Base-by-base conservation (phyloP, 2,888 invertebrate species). In the Holacanthella duospinosa region DNA sequence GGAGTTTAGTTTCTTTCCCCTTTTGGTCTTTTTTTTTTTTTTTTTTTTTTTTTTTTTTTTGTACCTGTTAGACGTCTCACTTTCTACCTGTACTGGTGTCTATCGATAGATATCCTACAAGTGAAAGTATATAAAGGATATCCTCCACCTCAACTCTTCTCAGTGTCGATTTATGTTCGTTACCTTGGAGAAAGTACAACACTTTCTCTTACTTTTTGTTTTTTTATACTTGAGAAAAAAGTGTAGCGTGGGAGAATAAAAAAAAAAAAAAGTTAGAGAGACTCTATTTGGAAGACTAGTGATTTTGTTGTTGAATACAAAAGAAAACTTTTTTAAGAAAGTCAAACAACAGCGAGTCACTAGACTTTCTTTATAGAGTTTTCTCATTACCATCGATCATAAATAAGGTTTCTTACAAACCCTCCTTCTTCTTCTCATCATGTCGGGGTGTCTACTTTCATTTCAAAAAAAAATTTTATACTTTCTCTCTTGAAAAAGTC, bases 281-380 rank as follows among this genome's bases (percentile, higher is more conserved):
- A 21, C 48, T n/a, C 48, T 48, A 48, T 48, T 48, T 48, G 48
- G 48, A 48, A 48, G 48, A 48, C 48, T 48, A 48, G 48, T 48
- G 48, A 48, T 48, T 48, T 48, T 48, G 48, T 48, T 48, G 48
- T 48, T 48, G 48, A 21, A 48, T 48, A 48, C 12, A 48, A 48
- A 48, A 48, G 48, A 21, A 48, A 9, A 48, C 12, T 4, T 21
- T 48, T 36, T 36, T 36, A 36, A 21, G 21, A 48, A 48, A 48
- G 48, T 48, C 21, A 48, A 48, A 48, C 48, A 48, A 48, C 48
- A 48, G 36, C 36, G 36, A 36, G 48, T 48, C 48, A 48, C 48
- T 48, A 48, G 48, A 48, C 48, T 48, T 48, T 48, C 48, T n/a
- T 48, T 21, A 48, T 48, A 48, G 48, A 48, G 48, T 21, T 48